Percentiles rank a stretch among this genome's conserved stretches.
Evolutionary conservation across 2,888 invertebrate species (phyloP).

Genomic region (Branchinecta sandiegonensis): DNA sequence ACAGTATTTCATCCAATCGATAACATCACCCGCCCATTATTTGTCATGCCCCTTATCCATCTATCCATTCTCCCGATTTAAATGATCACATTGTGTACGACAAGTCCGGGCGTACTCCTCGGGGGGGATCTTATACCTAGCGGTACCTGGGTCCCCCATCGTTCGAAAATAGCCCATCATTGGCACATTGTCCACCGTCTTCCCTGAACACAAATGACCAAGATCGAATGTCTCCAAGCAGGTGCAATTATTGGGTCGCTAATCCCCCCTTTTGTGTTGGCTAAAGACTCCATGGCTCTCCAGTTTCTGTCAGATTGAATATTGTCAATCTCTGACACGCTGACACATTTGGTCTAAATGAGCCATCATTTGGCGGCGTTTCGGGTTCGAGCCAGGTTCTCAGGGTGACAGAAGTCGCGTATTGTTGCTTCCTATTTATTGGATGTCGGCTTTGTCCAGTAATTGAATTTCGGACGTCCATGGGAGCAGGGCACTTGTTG

Average conservation of each 20-base stretch:
- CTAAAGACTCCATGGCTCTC: background rate
- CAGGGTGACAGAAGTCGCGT: no score
- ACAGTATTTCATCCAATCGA: no score
- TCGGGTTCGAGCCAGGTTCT: no score
- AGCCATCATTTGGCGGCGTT: background rate
- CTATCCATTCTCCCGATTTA: no score
- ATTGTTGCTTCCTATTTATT: no score
- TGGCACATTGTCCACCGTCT: background rate
- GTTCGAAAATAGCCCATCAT: background rate
- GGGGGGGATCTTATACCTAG: background rate
- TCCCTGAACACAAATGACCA: background rate
- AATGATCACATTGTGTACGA: no score
- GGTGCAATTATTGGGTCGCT: constrained; percentile 11
- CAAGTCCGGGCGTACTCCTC: no score
- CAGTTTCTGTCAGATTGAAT: constrained; percentile 7
- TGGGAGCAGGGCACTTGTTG: no score
- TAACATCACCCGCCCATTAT: no score
- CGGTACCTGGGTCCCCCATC: constrained; percentile 12
- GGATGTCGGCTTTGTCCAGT: no score
- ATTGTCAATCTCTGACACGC: background rate
- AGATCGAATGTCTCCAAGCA: background rate
- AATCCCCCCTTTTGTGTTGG: background rate
- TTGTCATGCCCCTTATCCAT: no score
- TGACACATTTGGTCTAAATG: constrained; percentile 12
- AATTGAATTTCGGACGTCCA: no score